phyloP scores from a whole-genome alignment of 2,797 vertebrate genomes.

The Coilia nasus region DNA sequence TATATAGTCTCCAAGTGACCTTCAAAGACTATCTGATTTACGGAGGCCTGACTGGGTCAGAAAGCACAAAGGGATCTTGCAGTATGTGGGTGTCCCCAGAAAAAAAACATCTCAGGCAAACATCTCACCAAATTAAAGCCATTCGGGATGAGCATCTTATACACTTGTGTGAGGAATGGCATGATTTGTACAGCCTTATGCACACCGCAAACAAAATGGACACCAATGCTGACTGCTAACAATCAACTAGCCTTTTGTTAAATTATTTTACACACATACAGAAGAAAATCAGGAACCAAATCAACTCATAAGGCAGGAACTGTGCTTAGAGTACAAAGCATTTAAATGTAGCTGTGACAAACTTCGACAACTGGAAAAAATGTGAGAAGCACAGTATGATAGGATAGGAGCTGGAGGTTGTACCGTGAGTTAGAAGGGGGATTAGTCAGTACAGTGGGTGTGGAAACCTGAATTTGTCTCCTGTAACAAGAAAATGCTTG shows the following conservation, averaged over 20 bases:
- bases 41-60: neutral
- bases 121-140: neutral
- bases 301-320: neutral
- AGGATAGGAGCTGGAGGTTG: neutral
- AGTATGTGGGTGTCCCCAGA: neutral
- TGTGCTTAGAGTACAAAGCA: neutral
- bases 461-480: neutral
- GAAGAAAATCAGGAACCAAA: neutral
- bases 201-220: neutral
- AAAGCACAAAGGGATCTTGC: neutral
- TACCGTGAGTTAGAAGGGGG: neutral
- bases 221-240: neutral
- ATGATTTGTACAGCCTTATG: neutral
- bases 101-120: neutral
- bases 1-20: constrained; percentile 8
- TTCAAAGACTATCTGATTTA: neutral
- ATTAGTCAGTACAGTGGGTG: neutral
- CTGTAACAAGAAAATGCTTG: neutral
- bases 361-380: constrained; percentile 20
- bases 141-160: neutral
- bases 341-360: constrained; percentile 5
- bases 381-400: neutral
- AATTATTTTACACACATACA: neutral
- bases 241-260: neutral
- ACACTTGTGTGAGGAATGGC: neutral